Conservation (phyloP, 2,113 vertebrate species). For the Psilopsiagon aymara region DNA sequence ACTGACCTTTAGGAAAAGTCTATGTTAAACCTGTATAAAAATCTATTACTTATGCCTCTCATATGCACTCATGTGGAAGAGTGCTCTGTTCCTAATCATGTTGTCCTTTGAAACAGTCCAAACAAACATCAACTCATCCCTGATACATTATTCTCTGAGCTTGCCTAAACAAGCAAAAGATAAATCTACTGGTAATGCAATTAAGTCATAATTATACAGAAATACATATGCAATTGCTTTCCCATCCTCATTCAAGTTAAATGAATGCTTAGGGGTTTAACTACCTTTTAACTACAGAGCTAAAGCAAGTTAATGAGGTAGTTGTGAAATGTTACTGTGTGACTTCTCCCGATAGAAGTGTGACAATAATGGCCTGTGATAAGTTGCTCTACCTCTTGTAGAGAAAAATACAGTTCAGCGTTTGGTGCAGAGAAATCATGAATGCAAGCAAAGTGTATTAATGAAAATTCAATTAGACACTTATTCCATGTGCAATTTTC, state of each 20-base stretch:
- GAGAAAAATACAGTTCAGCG: not conserved
- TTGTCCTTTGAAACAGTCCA: slow-evolving; percentile 12
- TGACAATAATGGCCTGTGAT: not conserved
- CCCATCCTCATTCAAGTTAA: slow-evolving; percentile 57
- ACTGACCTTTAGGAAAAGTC: not conserved
- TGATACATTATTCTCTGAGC: slow-evolving; percentile 10
- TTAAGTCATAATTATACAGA: slow-evolving; percentile 65
- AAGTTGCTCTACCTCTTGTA: not conserved
- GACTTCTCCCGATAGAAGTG: not conserved
- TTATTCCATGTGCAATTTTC: not conserved
- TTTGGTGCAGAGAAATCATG: not conserved
- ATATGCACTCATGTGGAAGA: not conserved
- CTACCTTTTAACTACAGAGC: slow-evolving; percentile 62
- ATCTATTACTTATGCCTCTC: not conserved
- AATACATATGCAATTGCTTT: slow-evolving; percentile 65
- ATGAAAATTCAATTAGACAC: slow-evolving; percentile 31
- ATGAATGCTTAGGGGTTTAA: slow-evolving; percentile 57
- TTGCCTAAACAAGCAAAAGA: slow-evolving; percentile 53
- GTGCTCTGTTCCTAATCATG: not conserved
- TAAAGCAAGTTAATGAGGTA: slow-evolving; percentile 45
- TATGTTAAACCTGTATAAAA: not conserved
- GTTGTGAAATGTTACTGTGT: not conserved
- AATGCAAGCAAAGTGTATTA: not conserved
- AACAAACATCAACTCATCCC: slow-evolving; percentile 7
- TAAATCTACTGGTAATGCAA: slow-evolving; percentile 50